Evolutionary conservation across 2,888 invertebrate genomes (phyloP).

Genomic region (Ennomos erosarius): DNA sequence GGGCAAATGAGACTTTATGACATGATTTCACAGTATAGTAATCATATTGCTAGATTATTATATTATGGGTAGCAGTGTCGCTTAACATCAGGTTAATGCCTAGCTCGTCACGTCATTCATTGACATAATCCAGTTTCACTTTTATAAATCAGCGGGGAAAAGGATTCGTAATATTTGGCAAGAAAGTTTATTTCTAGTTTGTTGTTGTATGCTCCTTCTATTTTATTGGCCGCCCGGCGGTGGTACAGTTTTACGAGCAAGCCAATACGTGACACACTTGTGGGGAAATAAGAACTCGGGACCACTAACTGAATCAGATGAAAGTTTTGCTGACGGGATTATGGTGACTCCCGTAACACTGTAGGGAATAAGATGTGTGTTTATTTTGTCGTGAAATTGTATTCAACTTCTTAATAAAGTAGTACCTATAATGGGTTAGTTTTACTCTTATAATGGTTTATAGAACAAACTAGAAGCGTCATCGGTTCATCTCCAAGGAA

Average conservation of each 20-base stretch:
- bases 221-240: slow-evolving; percentile 23
- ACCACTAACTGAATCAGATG: slow-evolving; percentile 23
- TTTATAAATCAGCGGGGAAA: slow-evolving; percentile 15
- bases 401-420: background rate
- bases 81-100: no score
- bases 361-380: no score
- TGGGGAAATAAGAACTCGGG: slow-evolving; percentile 12
- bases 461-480: no score
- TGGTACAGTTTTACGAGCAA: slow-evolving; percentile 27
- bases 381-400: background rate
- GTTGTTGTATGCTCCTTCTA: slow-evolving; percentile 18
- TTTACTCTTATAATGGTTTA: no score
- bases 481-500: no score
- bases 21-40: no score
- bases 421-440: no score
- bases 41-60: no score
- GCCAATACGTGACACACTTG: slow-evolving; percentile 27
- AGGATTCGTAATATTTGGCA: slow-evolving; percentile 10
- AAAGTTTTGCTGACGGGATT: slow-evolving; percentile 19
- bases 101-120: no score
- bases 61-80: no score
- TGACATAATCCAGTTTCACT: slow-evolving; percentile 5
- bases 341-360: background rate
- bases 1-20: no score
- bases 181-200: slow-evolving; percentile 24